Conservation (phyloP, 2,797 vertebrate species). For the Halcyon badia region DNA sequence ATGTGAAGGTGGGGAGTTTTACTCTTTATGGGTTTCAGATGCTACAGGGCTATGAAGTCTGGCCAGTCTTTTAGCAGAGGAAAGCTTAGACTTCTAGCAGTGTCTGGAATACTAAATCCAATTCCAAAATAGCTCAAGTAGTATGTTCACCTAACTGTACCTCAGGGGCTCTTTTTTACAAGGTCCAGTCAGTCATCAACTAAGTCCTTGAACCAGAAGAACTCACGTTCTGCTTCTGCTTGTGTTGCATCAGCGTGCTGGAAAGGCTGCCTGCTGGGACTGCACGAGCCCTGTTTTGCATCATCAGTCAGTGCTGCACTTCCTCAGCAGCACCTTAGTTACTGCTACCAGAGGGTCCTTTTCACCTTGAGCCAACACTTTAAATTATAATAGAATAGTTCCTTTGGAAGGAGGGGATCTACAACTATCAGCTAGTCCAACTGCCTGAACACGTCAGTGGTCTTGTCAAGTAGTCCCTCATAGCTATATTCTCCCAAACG, state of each 20-base stretch:
- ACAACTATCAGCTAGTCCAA: background rate
- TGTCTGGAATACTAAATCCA: background rate
- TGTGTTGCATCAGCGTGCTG: background rate
- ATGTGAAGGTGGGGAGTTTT: background rate
- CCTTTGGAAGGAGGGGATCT: background rate
- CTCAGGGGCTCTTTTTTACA: background rate
- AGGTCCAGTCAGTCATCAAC: background rate
- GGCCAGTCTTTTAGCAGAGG: background rate
- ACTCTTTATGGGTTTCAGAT: background rate
- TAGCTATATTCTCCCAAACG: background rate
- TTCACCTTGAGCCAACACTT: background rate
- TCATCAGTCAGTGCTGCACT: background rate
- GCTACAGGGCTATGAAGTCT: background rate
- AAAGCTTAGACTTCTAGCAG: background rate
- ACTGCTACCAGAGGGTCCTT: rapidly evolving
- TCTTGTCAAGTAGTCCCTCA: background rate
- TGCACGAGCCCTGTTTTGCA: background rate
- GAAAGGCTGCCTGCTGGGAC: background rate
- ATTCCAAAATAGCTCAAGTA: background rate
- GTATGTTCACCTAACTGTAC: background rate
- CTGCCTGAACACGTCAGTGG: background rate
- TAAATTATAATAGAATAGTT: background rate
- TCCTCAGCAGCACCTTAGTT: background rate
- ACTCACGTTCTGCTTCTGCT: background rate
- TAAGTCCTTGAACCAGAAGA: background rate